These are phyloP conservation scores for Hyposoter dolosus DNA, from an alignment of 2,888 invertebrate species.

Conservation along the genomic window DNA sequence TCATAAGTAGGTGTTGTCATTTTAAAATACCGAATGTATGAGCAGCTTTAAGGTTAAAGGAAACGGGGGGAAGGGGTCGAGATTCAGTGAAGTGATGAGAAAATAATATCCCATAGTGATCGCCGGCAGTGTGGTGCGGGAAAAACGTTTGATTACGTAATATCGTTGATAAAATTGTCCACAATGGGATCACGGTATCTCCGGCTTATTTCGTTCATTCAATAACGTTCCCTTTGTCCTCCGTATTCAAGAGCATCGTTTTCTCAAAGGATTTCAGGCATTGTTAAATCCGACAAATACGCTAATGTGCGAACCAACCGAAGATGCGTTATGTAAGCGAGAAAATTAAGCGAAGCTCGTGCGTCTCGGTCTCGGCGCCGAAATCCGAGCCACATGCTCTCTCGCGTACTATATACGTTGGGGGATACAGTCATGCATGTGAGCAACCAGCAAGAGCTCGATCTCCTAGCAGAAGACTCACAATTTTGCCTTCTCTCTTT, in stretches of 20 bases:
- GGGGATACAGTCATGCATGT: slow-evolving; percentile 77
- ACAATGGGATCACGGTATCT: neutral
- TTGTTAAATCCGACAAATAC: neutral
- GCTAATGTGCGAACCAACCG: slow-evolving; percentile 45
- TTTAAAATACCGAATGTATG: neutral
- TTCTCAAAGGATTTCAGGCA: neutral
- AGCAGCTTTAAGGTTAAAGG: slow-evolving; percentile 55
- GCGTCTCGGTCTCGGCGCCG: slow-evolving; percentile 38
- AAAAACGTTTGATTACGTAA: slow-evolving; percentile 61
- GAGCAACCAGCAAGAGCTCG: slow-evolving; percentile 68
- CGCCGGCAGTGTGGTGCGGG: slow-evolving; percentile 41
- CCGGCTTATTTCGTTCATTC: neutral
- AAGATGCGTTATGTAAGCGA: slow-evolving; percentile 76
- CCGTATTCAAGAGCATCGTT: neutral
- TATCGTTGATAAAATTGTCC: slow-evolving; percentile 36
- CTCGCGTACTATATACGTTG: neutral
- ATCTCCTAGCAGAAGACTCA: slow-evolving; percentile 65
- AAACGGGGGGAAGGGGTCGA: neutral
- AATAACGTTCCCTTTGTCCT: neutral
- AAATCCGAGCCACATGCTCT: slow-evolving; percentile 36
- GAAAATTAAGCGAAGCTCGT: slow-evolving; percentile 76
- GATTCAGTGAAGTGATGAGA: slow-evolving; percentile 30
- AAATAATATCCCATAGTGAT: slow-evolving; percentile 21
- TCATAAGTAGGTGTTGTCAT: neutral
- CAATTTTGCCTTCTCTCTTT: slow-evolving; percentile 25